Conservation (phyloP, 2,888 invertebrate species). For the Nomada flava region DNA sequence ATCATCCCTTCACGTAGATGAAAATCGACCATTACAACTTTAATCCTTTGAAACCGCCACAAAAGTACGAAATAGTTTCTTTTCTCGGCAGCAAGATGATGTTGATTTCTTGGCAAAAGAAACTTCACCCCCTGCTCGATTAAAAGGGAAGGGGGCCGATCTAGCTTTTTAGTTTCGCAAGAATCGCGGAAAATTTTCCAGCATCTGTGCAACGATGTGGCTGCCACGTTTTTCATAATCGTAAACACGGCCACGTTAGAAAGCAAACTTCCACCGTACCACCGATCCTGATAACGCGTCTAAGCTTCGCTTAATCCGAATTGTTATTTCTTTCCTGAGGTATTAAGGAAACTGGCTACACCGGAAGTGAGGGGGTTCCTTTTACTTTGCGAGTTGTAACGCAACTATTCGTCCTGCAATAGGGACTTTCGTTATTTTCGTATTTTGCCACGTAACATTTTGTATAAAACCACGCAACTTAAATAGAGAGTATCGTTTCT, state of each 20-base stretch:
- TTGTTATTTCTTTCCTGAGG: slow-evolving; percentile 55
- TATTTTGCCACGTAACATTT: no score
- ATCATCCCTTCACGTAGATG: not conserved
- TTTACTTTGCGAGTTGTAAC: not conserved
- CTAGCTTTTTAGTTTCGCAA: no score
- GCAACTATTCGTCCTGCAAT: not conserved
- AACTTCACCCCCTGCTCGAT: slow-evolving; percentile 1
- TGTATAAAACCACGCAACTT: no score
- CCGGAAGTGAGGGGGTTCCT: slow-evolving; percentile 4
- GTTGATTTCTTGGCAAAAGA: not conserved
- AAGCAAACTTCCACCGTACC: slow-evolving; percentile 50
- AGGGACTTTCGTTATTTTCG: not conserved
- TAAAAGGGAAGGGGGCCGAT: not conserved
- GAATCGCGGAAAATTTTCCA: not conserved
- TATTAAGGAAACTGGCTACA: slow-evolving; percentile 34
- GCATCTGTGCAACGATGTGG: not conserved
- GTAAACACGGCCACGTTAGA: slow-evolving; percentile 25
- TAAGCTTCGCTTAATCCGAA: slow-evolving; percentile 53
- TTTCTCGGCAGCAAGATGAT: not conserved
- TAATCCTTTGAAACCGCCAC: not conserved
- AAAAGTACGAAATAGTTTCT: not conserved
- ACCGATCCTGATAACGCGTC: slow-evolving; percentile 52
- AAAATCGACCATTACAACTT: slow-evolving; percentile 4
- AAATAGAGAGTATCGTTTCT: no score
- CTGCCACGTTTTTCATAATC: slow-evolving; percentile 25